A percentile compares a stretch with the other conserved stretches of the same genome.
These are phyloP conservation scores for Escarpia spicata DNA, from an alignment of 2,888 invertebrate species.

Conservation along the genomic window DNA sequence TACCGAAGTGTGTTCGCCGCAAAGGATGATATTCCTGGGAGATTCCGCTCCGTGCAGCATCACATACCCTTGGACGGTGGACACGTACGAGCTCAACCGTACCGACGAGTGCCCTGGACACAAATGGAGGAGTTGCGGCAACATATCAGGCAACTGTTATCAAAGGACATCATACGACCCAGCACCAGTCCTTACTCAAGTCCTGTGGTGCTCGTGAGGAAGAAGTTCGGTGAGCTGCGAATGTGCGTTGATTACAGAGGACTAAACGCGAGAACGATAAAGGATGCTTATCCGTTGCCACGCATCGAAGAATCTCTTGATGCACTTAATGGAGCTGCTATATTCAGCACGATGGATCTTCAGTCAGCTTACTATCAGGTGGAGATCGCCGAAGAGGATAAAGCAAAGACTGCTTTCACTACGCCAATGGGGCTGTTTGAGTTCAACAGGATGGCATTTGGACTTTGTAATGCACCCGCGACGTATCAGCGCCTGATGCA, in stretches of 20 bases:
- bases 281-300: conserved; percentile 34
- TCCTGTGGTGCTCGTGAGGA: conserved; percentile 26
- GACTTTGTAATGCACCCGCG: too few relatives aligned
- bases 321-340: conserved; percentile 29
- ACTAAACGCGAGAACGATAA: conserved; percentile 25
- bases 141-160: too few relatives aligned
- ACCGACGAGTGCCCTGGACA: too few relatives aligned
- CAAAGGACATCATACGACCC: too few relatives aligned
- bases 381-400: conserved; percentile 36
- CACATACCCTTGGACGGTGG: too few relatives aligned
- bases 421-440: conserved; percentile 36
- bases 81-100: too few relatives aligned
- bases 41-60: too few relatives aligned
- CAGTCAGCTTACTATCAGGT: neutral
- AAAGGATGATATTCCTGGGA: too few relatives aligned
- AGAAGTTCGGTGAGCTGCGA: conserved; percentile 26
- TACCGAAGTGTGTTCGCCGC: too few relatives aligned
- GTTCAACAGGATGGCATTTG: too few relatives aligned
- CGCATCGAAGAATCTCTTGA: conserved; percentile 37
- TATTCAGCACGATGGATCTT: conserved; percentile 42
- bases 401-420: conserved; percentile 41
- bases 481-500: too few relatives aligned
- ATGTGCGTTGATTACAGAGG: conserved; percentile 31
- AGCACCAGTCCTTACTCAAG: neutral
- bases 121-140: too few relatives aligned